These are phyloP conservation scores for Larimichthys polyactis DNA, from an alignment of 2,113 vertebrate species.

Conservation along the genomic window DNA sequence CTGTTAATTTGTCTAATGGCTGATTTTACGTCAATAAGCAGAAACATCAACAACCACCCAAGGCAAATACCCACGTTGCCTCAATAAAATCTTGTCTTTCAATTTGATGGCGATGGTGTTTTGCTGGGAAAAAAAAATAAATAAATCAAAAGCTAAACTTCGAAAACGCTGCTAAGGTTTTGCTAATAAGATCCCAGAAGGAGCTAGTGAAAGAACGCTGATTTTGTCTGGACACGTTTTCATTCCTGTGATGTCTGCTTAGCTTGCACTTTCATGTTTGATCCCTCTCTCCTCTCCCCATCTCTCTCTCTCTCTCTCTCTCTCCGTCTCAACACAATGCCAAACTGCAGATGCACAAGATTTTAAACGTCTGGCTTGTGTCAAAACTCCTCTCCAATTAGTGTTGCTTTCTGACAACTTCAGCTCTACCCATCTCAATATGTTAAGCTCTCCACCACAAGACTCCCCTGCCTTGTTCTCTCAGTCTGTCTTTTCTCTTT, in stretches of 20 bases:
- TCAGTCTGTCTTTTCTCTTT: not conserved
- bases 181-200: conserved; percentile 42
- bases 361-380: conserved; percentile 30
- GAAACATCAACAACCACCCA: not conserved
- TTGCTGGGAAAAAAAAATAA: not conserved
- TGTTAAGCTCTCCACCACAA: conserved; percentile 4
- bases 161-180: conserved; percentile 5
- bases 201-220: conserved; percentile 20
- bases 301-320: not conserved
- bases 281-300: not conserved
- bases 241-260: conserved; percentile 51
- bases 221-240: conserved; percentile 44
- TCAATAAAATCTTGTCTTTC: not conserved
- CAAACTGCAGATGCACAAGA: conserved; percentile 50
- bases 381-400: conserved; percentile 62
- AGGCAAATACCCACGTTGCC: not conserved
- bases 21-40: not conserved
- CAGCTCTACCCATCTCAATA: conserved; percentile 27
- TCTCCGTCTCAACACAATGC: conserved; percentile 21
- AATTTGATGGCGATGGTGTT: not conserved
- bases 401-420: conserved; percentile 48
- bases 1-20: not conserved
- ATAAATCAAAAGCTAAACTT: not conserved
- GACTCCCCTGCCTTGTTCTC: not conserved
- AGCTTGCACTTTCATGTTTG: conserved; percentile 44